A percentile compares a stretch with the other conserved stretches of the same genome.
phyloP scores from a whole-genome alignment of 2,888 invertebrate species.

The Abrostola triplasia region DNA sequence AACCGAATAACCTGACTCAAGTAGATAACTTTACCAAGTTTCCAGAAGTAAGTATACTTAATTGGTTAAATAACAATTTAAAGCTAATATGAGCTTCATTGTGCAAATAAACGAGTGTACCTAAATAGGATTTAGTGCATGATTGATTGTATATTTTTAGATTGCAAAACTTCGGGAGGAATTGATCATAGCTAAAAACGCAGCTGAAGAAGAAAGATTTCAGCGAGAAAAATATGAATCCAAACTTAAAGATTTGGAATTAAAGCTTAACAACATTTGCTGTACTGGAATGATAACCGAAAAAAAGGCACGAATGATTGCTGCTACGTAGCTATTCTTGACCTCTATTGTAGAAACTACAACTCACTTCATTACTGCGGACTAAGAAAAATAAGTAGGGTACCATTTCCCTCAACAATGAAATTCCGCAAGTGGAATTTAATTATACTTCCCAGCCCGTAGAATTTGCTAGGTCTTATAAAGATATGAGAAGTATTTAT shows the following conservation, averaged over 20 bases:
- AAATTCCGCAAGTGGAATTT: no score
- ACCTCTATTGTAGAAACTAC: not conserved
- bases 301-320: conserved; percentile 49
- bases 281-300: conserved; percentile 57
- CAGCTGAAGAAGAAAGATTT: conserved; percentile 73
- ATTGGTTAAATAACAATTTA: no score
- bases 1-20: not conserved
- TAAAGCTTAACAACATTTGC: conserved; percentile 75
- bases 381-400: not conserved
- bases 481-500: no score
- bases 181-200: conserved; percentile 70
- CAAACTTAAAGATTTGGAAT: conserved; percentile 76
- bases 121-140: not conserved
- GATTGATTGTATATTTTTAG: conserved; percentile 54
- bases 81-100: no score
- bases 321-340: not conserved
- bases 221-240: conserved; percentile 75
- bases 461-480: no score
- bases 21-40: conserved; percentile 21
- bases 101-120: not conserved
- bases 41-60: conserved; percentile 34
- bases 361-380: not conserved
- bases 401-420: no score
- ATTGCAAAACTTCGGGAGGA: conserved; percentile 73
- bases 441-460: no score